Evolutionary conservation across 2,888 invertebrate genomes (phyloP).

Genomic region (Caenorhabditis drosophilae): DNA sequence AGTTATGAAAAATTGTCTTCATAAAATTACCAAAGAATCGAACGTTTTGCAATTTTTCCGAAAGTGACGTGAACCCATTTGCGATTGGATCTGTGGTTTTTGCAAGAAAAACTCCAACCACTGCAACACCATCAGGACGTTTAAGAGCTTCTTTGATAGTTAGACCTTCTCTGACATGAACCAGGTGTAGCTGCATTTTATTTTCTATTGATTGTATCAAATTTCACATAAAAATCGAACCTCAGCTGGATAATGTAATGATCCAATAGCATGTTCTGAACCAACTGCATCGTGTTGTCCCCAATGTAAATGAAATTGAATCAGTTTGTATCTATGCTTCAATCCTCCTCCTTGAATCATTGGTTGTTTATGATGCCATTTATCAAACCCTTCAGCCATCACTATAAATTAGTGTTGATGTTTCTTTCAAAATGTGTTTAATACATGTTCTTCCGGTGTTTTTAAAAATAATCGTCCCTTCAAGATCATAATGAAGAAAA

Average conservation of each 20-base stretch:
- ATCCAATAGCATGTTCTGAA: slow-evolving; percentile 72
- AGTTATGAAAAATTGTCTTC: not conserved
- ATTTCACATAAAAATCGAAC: not conserved
- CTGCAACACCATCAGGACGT: slow-evolving; percentile 60
- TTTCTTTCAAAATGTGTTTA: not conserved
- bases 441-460: slow-evolving; percentile 52
- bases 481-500: slow-evolving; percentile 61
- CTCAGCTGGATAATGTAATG: slow-evolving; percentile 70
- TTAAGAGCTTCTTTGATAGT: slow-evolving; percentile 45
- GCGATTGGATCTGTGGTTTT: slow-evolving; percentile 50
- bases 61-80: slow-evolving; percentile 41
- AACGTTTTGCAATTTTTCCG: slow-evolving; percentile 40
- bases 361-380: slow-evolving; percentile 59
- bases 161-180: slow-evolving; percentile 62
- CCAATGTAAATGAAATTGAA: slow-evolving; percentile 73
- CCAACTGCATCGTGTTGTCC: slow-evolving; percentile 70
- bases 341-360: slow-evolving; percentile 63
- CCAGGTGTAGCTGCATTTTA: slow-evolving; percentile 49
- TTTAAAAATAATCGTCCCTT: slow-evolving; percentile 49
- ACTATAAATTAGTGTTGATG: slow-evolving; percentile 38
- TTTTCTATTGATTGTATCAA: not conserved
- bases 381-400: slow-evolving; percentile 54
- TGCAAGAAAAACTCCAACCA: slow-evolving; percentile 63
- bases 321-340: slow-evolving; percentile 68
- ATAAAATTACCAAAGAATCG: slow-evolving; percentile 22